phyloP scores from a whole-genome alignment of 2,113 vertebrate species.

The Tylochromis polylepis region DNA sequence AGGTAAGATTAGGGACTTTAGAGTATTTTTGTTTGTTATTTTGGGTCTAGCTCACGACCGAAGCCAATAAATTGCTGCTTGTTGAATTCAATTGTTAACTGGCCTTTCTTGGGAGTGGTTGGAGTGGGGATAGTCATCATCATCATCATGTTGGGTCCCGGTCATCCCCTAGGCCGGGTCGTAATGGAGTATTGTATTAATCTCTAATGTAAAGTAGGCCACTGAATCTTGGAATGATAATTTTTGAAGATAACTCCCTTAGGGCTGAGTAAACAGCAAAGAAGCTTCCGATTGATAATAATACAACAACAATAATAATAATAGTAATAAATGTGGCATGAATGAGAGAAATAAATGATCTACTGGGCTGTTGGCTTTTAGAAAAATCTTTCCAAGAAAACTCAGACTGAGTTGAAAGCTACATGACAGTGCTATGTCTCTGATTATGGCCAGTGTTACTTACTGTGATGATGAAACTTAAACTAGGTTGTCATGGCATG shows the following conservation, averaged over 20 bases:
- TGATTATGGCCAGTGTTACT: not conserved
- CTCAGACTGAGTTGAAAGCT: not conserved
- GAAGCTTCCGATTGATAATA: not conserved
- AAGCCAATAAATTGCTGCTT: no score
- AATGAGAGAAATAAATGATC: not conserved
- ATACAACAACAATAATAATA: not conserved
- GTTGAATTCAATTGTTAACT: no score
- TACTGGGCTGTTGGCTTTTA: not conserved
- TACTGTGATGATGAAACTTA: not conserved
- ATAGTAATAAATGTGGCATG: not conserved
- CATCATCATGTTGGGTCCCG: no score
- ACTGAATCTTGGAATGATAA: constrained; percentile 1
- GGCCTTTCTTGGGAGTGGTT: no score
- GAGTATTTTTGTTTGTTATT: no score
- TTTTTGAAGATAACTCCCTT: not conserved
- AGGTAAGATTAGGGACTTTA: no score
- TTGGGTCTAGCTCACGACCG: no score
- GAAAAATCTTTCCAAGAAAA: not conserved
- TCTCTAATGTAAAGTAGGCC: not conserved
- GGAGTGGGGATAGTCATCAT: no score
- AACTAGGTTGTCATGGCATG: not conserved
- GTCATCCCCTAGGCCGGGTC: no score
- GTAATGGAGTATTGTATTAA: not conserved
- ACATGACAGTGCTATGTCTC: not conserved
- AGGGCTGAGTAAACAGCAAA: not conserved